Evolutionary conservation across 2,888 invertebrate genomes (phyloP).

Genomic region (Fragum sueziense): DNA sequence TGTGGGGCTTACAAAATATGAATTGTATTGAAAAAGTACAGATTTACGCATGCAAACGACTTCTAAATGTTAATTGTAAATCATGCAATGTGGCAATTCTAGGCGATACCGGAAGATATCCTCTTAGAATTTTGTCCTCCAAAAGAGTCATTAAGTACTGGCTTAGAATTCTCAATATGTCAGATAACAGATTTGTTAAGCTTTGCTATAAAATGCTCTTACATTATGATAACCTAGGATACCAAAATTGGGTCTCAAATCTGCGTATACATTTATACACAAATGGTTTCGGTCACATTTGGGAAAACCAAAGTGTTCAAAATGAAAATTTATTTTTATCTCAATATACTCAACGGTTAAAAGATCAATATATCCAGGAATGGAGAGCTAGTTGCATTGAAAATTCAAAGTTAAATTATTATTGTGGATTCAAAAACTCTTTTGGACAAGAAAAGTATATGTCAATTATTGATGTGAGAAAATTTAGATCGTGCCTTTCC

Average conservation of each 20-base stretch:
- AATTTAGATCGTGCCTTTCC: background rate
- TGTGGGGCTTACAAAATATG: conserved; percentile 37
- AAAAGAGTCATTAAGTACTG: conserved; percentile 29
- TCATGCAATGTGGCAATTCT: conserved; percentile 27
- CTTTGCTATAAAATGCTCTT: conserved; percentile 22
- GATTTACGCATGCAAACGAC: conserved; percentile 20
- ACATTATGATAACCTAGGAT: no score
- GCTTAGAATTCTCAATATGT: conserved; percentile 15
- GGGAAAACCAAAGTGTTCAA: conserved; percentile 1
- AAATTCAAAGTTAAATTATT: background rate
- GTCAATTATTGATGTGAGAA: background rate
- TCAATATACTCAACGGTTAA: background rate
- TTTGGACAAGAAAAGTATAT: background rate
- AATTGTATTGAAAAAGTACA: conserved; percentile 36
- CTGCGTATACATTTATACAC: conserved; percentile 14
- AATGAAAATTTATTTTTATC: conserved; percentile 8
- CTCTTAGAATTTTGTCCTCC: conserved; percentile 15
- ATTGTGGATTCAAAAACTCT: background rate
- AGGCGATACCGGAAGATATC: conserved; percentile 24
- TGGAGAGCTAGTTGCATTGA: background rate
- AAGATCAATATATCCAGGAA: conserved; percentile 21
- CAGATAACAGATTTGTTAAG: conserved; percentile 10
- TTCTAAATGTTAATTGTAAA: conserved; percentile 12
- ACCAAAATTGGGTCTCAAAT: conserved; percentile 17
- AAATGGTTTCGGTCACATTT: conserved; percentile 27